Conservation (phyloP, 1,140 invertebrate genomes). For the Bombus picipes region DNA sequence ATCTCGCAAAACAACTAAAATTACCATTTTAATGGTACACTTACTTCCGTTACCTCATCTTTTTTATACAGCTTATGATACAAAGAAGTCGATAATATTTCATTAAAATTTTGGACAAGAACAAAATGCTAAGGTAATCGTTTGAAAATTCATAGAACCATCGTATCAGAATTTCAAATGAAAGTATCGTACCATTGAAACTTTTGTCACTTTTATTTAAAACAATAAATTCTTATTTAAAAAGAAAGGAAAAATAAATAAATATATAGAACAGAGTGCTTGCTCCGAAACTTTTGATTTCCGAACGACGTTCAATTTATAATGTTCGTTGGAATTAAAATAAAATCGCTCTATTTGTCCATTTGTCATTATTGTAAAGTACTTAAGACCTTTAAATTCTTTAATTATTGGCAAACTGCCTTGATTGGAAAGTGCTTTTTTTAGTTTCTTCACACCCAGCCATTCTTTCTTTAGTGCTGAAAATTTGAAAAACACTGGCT, state of each 20-base stretch:
- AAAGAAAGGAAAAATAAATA: not conserved
- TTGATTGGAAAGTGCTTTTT: constrained; percentile 3
- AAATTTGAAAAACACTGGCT: constrained; percentile 43
- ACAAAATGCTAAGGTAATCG: not conserved
- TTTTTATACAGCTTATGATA: constrained; percentile 34
- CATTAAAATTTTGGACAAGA: constrained; percentile 23
- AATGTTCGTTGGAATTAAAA: not conserved
- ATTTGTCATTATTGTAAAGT: not conserved
- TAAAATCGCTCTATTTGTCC: not conserved
- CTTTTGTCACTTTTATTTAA: not conserved
- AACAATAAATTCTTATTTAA: not conserved
- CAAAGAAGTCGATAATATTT: constrained; percentile 44
- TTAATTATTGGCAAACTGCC: constrained; percentile 7
- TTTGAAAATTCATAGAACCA: not conserved
- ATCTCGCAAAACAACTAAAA: constrained; percentile 14
- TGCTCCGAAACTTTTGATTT: not conserved
- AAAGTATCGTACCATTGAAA: not conserved
- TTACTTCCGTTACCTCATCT: not conserved
- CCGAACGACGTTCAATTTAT: not conserved
- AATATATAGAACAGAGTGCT: not conserved
- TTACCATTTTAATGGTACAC: constrained; percentile 31
- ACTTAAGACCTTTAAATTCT: not conserved
- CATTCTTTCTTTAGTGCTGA: constrained; percentile 29
- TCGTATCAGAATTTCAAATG: not conserved
- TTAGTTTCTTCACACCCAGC: constrained; percentile 3